phyloP scores from a whole-genome alignment of 2,888 invertebrate species.

The Strigamia maritima region DNA sequence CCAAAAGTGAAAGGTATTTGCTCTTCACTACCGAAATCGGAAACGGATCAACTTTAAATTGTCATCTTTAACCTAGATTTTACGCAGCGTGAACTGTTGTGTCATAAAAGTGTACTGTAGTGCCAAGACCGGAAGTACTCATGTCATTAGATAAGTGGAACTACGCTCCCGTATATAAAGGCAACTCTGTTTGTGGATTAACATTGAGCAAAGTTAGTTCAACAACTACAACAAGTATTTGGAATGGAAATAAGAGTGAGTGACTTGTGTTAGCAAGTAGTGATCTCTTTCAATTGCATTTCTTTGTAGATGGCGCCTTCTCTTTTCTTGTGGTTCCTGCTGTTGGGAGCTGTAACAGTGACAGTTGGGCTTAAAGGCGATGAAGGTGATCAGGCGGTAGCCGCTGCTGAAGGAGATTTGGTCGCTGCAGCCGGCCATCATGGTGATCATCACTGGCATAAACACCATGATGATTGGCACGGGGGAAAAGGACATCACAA shows the following conservation, averaged over 20 bases:
- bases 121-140: slow-evolving; percentile 16
- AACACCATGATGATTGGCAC: slow-evolving; percentile 27
- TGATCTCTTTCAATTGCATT: no score
- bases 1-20: not conserved
- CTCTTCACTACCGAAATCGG: not conserved
- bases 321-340: not conserved
- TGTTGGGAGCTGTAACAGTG: not conserved
- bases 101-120: not conserved
- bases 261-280: not conserved
- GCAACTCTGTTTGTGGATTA: not conserved
- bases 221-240: not conserved
- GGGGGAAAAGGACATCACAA: slow-evolving; percentile 58
- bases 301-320: not conserved
- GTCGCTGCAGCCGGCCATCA: slow-evolving; percentile 21
- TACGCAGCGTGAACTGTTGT: not conserved
- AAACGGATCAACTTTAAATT: not conserved
- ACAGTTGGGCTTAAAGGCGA: not conserved
- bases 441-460: slow-evolving; percentile 13
- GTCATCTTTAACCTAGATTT: not conserved
- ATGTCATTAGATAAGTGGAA: not conserved
- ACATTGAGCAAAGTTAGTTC: not conserved
- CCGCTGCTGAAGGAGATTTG: not conserved
- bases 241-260: not conserved
- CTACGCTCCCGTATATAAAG: not conserved
- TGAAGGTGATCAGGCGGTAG: not conserved